phyloP scores from a whole-genome alignment of 2,888 invertebrate species.

The Drosophila conformis region DNA sequence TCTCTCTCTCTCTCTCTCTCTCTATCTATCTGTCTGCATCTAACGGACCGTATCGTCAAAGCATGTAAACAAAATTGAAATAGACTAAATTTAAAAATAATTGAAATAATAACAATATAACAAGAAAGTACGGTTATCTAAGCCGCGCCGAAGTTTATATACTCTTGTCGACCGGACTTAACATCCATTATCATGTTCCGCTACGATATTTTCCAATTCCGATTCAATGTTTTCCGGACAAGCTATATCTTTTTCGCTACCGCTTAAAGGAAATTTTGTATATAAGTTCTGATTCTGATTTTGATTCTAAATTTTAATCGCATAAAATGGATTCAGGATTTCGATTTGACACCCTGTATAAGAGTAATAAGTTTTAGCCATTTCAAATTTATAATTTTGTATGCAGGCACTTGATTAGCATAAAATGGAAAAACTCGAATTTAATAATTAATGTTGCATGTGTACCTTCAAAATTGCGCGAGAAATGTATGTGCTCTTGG shows the following conservation, averaged over 20 bases:
- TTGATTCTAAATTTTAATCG: not conserved
- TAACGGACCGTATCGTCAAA: slow-evolving; percentile 38
- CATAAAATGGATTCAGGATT: too few relatives aligned
- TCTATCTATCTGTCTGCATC: slow-evolving; percentile 12
- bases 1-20: slow-evolving; percentile 36
- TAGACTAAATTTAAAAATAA: not conserved
- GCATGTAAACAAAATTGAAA: slow-evolving; percentile 16
- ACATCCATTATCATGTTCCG: not conserved
- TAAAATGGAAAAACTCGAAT: too few relatives aligned
- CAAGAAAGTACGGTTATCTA: not conserved
- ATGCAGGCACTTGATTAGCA: too few relatives aligned
- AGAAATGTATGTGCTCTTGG: too few relatives aligned
- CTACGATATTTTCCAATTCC: not conserved
- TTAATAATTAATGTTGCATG: too few relatives aligned
- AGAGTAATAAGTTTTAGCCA: not conserved
- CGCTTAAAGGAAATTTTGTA: too few relatives aligned
- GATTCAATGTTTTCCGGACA: too few relatives aligned
- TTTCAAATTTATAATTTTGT: too few relatives aligned
- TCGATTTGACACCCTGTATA: not conserved
- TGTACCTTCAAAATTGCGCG: too few relatives aligned
- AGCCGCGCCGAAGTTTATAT: not conserved
- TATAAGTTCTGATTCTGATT: too few relatives aligned
- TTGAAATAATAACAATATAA: not conserved
- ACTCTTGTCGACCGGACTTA: not conserved
- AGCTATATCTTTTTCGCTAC: too few relatives aligned